These are phyloP conservation scores for Lasius fuliginosus DNA, from an alignment of 2,888 invertebrate species.

Conservation along the genomic window DNA sequence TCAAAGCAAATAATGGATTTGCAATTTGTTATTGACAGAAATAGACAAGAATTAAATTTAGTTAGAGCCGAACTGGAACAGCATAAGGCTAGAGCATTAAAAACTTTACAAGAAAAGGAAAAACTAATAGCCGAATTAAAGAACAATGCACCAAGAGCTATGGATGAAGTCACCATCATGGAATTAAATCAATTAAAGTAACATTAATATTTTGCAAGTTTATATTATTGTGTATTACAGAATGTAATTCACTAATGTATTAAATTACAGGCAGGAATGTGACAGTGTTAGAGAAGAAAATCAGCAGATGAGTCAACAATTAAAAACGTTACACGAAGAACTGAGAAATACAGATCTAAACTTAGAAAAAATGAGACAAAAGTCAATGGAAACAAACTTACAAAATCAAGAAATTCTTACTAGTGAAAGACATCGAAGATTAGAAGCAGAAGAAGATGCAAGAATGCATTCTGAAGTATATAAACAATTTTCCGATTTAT, in stretches of 20 bases:
- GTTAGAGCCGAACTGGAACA: constrained; percentile 89
- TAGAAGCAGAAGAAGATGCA: constrained; percentile 86
- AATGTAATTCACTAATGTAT: constrained; percentile 62
- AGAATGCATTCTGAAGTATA: constrained; percentile 80
- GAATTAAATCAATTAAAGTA: constrained; percentile 89
- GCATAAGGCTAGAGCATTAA: constrained; percentile 93
- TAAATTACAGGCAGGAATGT: constrained; percentile 84
- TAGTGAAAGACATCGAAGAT: constrained; percentile 85
- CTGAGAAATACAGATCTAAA: constrained; percentile 82
- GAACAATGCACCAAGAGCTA: constrained; percentile 74
- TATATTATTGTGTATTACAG: not conserved
- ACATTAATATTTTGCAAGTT: constrained; percentile 68
- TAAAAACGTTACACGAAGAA: constrained; percentile 86
- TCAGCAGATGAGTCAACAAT: constrained; percentile 86
- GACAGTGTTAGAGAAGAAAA: constrained; percentile 88
- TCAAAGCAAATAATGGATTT: constrained; percentile 85
- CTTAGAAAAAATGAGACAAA: constrained; percentile 85
- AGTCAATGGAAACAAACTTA: constrained; percentile 84
- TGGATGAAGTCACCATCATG: constrained; percentile 86
- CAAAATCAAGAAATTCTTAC: constrained; percentile 84
- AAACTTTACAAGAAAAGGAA: constrained; percentile 93
- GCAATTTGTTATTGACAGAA: constrained; percentile 82
- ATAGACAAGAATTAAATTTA: constrained; percentile 79
- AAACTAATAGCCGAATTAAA: constrained; percentile 90
- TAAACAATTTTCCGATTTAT: not conserved